phyloP scores from a whole-genome alignment of 2,113 vertebrate species.

The Poeciliopsis occidentalis region DNA sequence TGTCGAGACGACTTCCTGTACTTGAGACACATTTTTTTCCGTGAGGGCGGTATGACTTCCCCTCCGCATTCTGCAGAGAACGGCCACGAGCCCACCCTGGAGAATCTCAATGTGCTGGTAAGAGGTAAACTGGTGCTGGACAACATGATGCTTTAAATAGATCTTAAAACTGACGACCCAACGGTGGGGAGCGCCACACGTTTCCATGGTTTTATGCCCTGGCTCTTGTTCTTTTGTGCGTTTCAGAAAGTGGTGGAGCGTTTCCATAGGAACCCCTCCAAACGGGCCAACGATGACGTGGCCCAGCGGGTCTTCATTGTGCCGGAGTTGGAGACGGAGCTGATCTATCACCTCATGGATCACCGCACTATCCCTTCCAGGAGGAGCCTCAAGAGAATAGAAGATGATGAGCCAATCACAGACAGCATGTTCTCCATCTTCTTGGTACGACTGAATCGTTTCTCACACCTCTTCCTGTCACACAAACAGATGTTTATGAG shows the following conservation, averaged over 20 bases:
- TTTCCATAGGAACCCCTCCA: constrained; percentile 84
- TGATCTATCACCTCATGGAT: constrained; percentile 85
- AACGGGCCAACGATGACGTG: constrained; percentile 83
- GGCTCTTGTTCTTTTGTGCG: neutral
- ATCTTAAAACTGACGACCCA: no score
- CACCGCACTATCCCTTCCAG: constrained; percentile 79
- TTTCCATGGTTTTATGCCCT: no score
- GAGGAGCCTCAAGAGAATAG: constrained; percentile 79
- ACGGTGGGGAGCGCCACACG: no score
- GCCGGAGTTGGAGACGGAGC: constrained; percentile 73
- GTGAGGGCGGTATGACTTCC: constrained; percentile 1
- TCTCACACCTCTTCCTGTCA: no score
- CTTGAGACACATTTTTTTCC: constrained; percentile 72
- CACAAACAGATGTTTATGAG: no score
- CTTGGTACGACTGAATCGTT: constrained; percentile 2
- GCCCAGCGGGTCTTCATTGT: constrained; percentile 83
- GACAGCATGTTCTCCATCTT: neutral
- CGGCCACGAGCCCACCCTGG: no score
- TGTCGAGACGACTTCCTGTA: constrained; percentile 84
- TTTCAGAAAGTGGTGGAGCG: constrained; percentile 86
- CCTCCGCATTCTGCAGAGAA: no score
- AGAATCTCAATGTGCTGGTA: neutral
- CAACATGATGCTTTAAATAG: no score
- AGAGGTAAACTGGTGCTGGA: neutral
- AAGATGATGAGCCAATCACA: neutral